These are phyloP conservation scores for Coptodon rendalli DNA, from an alignment of 2,113 vertebrate genomes.

Conservation along the genomic window DNA sequence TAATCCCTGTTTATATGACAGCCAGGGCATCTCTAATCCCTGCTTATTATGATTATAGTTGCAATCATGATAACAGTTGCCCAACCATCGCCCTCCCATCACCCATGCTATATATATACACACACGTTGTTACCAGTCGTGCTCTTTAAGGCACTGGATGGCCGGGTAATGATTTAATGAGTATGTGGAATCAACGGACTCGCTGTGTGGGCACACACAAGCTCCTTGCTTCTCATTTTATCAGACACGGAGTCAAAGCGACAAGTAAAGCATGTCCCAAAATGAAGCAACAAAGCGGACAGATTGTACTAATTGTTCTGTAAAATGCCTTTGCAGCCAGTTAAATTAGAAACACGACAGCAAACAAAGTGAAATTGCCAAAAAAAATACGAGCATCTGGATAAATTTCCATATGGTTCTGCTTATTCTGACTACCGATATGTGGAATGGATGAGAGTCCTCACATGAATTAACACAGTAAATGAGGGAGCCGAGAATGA, in stretches of 20 bases:
- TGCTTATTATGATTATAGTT: constrained; percentile 49
- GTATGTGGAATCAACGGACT: background rate
- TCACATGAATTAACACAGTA: background rate
- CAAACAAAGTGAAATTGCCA: background rate
- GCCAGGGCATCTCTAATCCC: constrained; percentile 51
- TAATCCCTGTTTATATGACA: constrained; percentile 62
- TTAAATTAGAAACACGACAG: background rate
- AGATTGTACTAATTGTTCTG: background rate
- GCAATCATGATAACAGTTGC: constrained; percentile 41
- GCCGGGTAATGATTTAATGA: constrained; percentile 37
- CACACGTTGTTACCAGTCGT: background rate
- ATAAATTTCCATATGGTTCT: background rate
- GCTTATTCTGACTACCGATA: background rate
- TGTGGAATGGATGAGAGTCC: background rate
- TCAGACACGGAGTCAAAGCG: background rate
- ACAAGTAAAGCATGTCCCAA: background rate
- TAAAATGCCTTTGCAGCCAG: background rate
- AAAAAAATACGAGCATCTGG: background rate
- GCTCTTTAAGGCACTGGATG: constrained; percentile 9
- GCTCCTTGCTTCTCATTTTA: background rate
- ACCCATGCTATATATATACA: background rate
- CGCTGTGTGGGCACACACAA: background rate
- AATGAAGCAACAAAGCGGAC: background rate
- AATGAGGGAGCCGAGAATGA: background rate
- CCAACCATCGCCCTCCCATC: constrained; percentile 1